Percentiles rank a stretch among this genome's conserved stretches.
These are phyloP conservation scores for Spialia ferax DNA, from an alignment of 2,888 invertebrate genomes.

Conservation along the genomic window DNA sequence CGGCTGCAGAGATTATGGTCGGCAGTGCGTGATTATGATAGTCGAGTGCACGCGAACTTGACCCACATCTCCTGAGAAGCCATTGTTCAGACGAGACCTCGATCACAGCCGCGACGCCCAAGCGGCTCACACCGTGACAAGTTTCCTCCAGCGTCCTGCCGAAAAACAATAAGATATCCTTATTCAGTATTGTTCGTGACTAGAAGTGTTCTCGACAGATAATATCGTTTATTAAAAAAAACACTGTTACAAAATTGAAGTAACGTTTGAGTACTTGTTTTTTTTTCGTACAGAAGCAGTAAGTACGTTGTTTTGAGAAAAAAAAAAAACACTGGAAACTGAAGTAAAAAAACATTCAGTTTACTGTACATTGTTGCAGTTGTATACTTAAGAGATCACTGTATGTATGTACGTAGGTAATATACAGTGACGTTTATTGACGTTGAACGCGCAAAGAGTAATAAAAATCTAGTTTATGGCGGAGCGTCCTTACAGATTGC, in stretches of 20 bases:
- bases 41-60: conserved; percentile 74
- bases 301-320: too few species aligned
- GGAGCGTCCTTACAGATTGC: too few species aligned
- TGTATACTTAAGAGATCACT: too few species aligned
- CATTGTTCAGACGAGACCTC: conserved; percentile 77
- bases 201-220: conserved; percentile 11
- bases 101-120: conserved; percentile 50
- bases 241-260: conserved; percentile 10
- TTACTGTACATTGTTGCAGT: too few species aligned
- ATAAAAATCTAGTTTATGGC: too few species aligned
- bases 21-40: conserved; percentile 61
- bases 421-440: too few species aligned
- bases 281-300: too few species aligned
- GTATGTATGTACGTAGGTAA: too few species aligned
- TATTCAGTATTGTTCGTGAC: conserved; percentile 34
- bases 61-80: conserved; percentile 75
- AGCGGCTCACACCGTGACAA: conserved; percentile 54
- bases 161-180: conserved; percentile 49
- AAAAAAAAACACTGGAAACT: too few species aligned
- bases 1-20: conserved; percentile 28
- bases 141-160: conserved; percentile 46
- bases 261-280: too few species aligned
- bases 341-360: too few species aligned
- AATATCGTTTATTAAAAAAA: background rate
- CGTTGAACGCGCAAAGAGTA: too few species aligned